These are phyloP conservation scores for Notodonta dromedarius DNA, from an alignment of 2,888 invertebrate species.

Conservation along the genomic window DNA sequence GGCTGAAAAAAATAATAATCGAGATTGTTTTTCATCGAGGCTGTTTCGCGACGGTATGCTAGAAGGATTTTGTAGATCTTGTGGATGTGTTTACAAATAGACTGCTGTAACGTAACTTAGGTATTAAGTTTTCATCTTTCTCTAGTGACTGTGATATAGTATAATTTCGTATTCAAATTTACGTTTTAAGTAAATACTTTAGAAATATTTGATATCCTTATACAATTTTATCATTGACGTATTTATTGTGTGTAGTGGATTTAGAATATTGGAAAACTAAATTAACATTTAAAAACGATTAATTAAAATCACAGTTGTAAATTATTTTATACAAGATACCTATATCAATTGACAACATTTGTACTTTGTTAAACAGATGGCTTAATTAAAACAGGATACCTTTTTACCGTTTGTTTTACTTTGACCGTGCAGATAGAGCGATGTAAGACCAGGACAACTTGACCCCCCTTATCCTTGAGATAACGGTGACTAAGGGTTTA, in stretches of 20 bases:
- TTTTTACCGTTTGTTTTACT: conserved; percentile 49
- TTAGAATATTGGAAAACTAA: conserved; percentile 42
- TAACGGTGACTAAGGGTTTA: neutral
- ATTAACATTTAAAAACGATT: conserved; percentile 35
- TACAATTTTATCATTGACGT: conserved; percentile 77
- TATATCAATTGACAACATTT: conserved; percentile 51
- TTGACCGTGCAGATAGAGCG: neutral
- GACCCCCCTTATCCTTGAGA: conserved; percentile 2
- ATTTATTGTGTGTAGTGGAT: conserved; percentile 68
- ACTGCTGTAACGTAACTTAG: conserved; percentile 71
- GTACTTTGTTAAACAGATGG: conserved; percentile 57
- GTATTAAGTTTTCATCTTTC: conserved; percentile 71
- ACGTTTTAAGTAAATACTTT: conserved; percentile 77
- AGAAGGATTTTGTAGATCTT: conserved; percentile 57
- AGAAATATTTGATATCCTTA: conserved; percentile 79
- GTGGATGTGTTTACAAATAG: conserved; percentile 72
- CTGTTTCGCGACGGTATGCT: conserved; percentile 46
- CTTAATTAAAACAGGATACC: conserved; percentile 63
- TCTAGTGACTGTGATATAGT: conserved; percentile 84
- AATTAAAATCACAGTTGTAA: conserved; percentile 48
- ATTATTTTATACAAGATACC: conserved; percentile 63
- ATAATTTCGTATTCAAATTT: conserved; percentile 73
- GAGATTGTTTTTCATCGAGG: too few species aligned
- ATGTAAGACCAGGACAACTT: neutral
- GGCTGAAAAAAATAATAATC: too few species aligned